Percentiles rank a stretch among this genome's conserved stretches.
phyloP scores from a whole-genome alignment of 2,113 vertebrate species.

The Notechis scutatus region DNA sequence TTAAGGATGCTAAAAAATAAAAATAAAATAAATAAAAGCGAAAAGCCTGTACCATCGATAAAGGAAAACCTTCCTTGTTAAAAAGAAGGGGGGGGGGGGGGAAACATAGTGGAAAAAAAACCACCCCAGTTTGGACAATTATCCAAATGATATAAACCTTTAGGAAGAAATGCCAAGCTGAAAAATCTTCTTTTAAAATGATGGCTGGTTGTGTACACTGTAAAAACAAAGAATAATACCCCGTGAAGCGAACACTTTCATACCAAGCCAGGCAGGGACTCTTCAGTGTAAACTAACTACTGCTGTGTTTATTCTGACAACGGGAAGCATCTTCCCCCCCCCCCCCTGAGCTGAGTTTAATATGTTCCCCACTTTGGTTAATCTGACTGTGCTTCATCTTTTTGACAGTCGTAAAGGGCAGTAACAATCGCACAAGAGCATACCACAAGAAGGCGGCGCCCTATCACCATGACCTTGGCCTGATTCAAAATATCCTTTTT shows the following conservation, averaged over 20 bases:
- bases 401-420: not conserved
- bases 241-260: not conserved
- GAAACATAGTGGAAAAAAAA: not conserved
- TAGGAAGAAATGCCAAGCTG: not conserved
- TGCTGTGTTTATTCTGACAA: conserved; percentile 21
- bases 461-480: not conserved
- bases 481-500: not conserved
- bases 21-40: not conserved
- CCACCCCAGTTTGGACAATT: not conserved
- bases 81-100: not conserved
- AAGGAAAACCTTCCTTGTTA: not conserved
- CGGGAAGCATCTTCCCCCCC: not conserved
- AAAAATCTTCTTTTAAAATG: not conserved
- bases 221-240: not conserved
- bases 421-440: not conserved
- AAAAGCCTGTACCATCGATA: not conserved
- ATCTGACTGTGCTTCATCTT: not conserved
- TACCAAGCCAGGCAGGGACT: not conserved
- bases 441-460: not conserved
- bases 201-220: not conserved
- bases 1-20: not conserved
- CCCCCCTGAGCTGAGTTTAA: not conserved
- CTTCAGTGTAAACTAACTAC: conserved; percentile 19
- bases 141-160: not conserved
- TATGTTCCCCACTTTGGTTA: not conserved